Evolutionary conservation across 2,113 vertebrate genomes (phyloP).

Genomic region (Neofelis nebulosa): DNA sequence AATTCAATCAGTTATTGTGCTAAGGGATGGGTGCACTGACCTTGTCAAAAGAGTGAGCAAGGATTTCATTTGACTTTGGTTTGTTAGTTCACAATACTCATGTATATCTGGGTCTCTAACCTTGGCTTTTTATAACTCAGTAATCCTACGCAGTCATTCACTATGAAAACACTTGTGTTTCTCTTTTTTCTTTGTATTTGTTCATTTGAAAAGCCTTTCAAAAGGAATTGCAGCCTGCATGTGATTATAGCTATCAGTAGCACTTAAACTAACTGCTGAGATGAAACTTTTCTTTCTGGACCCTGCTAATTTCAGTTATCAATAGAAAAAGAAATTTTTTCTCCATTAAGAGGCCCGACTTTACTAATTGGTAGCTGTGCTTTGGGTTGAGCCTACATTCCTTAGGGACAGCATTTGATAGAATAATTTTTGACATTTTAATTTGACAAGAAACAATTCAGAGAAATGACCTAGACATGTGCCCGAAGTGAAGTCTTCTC

Average conservation of each 20-base stretch:
- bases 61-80: slow-evolving; percentile 42
- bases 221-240: slow-evolving; percentile 48
- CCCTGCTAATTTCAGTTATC: slow-evolving; percentile 68
- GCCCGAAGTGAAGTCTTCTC: slow-evolving; percentile 64
- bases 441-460: slow-evolving; percentile 80
- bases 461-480: slow-evolving; percentile 68
- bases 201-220: slow-evolving; percentile 75
- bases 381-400: slow-evolving; percentile 73
- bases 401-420: slow-evolving; percentile 71
- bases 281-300: slow-evolving; percentile 77
- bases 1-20: slow-evolving; percentile 36
- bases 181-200: slow-evolving; percentile 72
- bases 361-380: slow-evolving; percentile 76
- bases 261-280: slow-evolving; percentile 70
- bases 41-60: slow-evolving; percentile 50
- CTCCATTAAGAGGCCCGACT: slow-evolving; percentile 64
- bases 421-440: slow-evolving; percentile 82
- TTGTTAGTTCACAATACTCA: slow-evolving; percentile 55
- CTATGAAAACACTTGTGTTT: slow-evolving; percentile 63
- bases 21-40: slow-evolving; percentile 45
- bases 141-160: slow-evolving; percentile 66
- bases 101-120: slow-evolving; percentile 54
- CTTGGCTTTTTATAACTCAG: slow-evolving; percentile 65
- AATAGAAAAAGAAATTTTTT: slow-evolving; percentile 45
- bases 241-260: slow-evolving; percentile 73